These are phyloP conservation scores for Dallia pectoralis DNA, from an alignment of 2,797 vertebrate species.

Conservation along the genomic window DNA sequence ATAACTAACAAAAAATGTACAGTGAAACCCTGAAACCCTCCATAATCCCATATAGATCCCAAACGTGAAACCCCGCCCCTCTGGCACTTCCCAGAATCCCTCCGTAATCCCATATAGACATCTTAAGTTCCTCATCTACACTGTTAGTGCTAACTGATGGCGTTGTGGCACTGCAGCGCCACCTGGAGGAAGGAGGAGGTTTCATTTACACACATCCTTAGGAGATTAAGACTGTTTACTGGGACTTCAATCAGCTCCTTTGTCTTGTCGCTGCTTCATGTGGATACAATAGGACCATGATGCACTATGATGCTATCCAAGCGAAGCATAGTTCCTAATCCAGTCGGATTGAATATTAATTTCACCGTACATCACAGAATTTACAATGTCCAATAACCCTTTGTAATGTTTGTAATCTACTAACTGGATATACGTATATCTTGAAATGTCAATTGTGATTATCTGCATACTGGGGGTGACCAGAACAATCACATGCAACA, in stretches of 20 bases:
- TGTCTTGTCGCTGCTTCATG: conserved; percentile 71
- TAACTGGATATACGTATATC: not conserved
- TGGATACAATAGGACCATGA: conserved; percentile 25
- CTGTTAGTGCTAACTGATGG: conserved; percentile 79
- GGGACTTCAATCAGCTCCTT: conserved; percentile 67
- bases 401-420: not conserved
- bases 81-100: no score
- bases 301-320: conserved; percentile 7
- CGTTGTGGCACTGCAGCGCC: conserved; percentile 60
- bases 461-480: not conserved
- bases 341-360: not conserved
- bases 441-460: not conserved
- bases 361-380: not conserved
- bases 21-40: no score
- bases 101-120: no score
- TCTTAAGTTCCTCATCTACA: conserved; percentile 78
- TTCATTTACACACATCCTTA: conserved; percentile 81
- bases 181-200: conserved; percentile 73
- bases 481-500: not conserved
- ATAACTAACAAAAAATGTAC: no score
- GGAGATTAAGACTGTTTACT: conserved; percentile 81
- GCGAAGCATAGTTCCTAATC: not conserved
- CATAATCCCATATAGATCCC: no score
- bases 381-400: not conserved
- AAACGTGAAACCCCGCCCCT: no score